These are phyloP conservation scores for Meleagris gallopavo DNA, from an alignment of 2,113 vertebrate species.

Conservation along the genomic window DNA sequence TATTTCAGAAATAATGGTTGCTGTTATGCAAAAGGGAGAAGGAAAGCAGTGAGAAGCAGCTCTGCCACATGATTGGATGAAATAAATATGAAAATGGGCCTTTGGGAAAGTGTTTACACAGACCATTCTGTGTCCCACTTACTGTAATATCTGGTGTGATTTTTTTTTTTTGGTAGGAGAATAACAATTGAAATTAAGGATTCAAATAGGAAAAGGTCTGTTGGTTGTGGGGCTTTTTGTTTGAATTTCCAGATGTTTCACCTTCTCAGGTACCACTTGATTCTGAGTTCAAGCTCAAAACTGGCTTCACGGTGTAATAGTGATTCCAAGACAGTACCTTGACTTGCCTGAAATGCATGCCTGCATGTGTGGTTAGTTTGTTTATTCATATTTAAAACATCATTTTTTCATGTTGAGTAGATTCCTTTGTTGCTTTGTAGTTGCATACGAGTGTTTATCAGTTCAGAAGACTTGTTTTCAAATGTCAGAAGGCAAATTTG, in stretches of 20 bases:
- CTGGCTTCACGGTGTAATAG: accelerated
- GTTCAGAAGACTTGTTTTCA: background rate
- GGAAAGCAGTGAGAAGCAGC: background rate
- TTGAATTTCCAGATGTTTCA: background rate
- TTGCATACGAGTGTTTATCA: background rate
- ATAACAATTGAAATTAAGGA: background rate
- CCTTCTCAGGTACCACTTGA: background rate
- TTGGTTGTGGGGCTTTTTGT: background rate
- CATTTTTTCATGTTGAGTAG: accelerated
- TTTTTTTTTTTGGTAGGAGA: background rate
- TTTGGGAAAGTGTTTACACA: background rate
- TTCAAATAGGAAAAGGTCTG: background rate
- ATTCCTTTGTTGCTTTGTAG: background rate
- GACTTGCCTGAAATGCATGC: background rate
- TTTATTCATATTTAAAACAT: background rate
- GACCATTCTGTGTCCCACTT: background rate
- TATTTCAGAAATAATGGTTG: background rate
- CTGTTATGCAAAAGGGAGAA: background rate
- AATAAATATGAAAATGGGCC: background rate
- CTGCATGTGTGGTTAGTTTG: background rate
- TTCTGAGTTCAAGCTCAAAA: background rate
- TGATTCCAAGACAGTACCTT: background rate
- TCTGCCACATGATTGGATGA: background rate
- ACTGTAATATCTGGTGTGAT: background rate
- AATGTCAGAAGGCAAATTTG: background rate